A percentile compares a stretch with the other conserved stretches of the same genome.
phyloP scores from a whole-genome alignment of 2,113 vertebrate genomes.

The Regulus satrapa region DNA sequence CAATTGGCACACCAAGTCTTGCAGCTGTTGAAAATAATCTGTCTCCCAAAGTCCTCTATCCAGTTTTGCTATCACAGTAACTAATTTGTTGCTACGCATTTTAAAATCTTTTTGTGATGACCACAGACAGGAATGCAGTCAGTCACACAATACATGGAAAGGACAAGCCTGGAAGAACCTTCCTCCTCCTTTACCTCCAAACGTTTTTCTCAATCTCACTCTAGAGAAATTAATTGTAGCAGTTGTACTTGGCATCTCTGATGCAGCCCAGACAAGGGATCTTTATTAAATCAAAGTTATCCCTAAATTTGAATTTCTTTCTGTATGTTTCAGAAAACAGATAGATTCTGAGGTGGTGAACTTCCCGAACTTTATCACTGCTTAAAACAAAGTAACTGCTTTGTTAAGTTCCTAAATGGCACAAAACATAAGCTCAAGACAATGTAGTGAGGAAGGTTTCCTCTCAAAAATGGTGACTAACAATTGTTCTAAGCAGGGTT shows the following conservation, averaged over 20 bases:
- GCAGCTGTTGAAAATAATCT: neutral
- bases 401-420: neutral
- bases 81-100: neutral
- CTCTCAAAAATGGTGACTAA: neutral
- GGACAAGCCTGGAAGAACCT: neutral
- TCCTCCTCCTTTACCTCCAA: neutral
- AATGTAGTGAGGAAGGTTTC: neutral
- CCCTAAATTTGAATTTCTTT: neutral
- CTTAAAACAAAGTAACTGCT: neutral
- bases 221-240: neutral
- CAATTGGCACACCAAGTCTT: neutral
- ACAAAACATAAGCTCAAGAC: neutral
- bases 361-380: neutral
- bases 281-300: neutral
- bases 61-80: neutral
- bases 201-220: neutral
- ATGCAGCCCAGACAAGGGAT: neutral
- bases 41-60: neutral
- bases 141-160: accelerated
- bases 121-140: neutral
- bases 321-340: neutral
- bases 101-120: neutral
- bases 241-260: neutral
- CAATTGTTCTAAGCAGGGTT: neutral
- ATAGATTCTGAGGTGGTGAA: neutral